phyloP scores from a whole-genome alignment of 2,888 invertebrate species.

The Nesidiocoris tenuis region DNA sequence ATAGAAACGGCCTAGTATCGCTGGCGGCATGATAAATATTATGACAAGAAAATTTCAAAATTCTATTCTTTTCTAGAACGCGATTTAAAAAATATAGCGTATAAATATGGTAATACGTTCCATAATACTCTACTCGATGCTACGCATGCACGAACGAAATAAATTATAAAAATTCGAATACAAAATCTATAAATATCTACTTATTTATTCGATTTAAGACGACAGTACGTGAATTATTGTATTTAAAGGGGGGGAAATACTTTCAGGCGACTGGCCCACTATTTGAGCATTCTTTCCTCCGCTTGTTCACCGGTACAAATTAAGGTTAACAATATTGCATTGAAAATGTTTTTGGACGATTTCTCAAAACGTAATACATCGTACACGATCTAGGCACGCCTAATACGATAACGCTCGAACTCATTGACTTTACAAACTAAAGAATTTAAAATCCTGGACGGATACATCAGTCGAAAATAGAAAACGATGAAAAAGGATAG shows the following conservation, averaged over 20 bases:
- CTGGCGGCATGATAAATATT: too few relatives aligned
- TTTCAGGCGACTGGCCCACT: not conserved
- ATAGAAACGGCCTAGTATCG: too few relatives aligned
- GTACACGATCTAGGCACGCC: too few relatives aligned
- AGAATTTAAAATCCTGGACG: slow-evolving; percentile 34
- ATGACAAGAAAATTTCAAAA: too few relatives aligned
- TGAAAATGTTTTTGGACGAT: too few relatives aligned
- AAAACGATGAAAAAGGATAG: slow-evolving; percentile 18
- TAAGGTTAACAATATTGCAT: too few relatives aligned
- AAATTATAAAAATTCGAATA: not conserved
- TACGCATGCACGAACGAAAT: not conserved
- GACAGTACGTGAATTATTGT: not conserved
- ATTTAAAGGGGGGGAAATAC: not conserved
- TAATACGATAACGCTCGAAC: too few relatives aligned
- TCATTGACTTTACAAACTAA: not conserved
- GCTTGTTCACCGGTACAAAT: not conserved
- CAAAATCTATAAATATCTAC: not conserved
- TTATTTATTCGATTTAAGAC: not conserved
- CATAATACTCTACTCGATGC: not conserved
- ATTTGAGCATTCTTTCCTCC: too few relatives aligned
- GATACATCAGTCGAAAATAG: slow-evolving; percentile 40
- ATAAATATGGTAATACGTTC: not conserved
- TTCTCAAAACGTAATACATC: too few relatives aligned
- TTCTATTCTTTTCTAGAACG: not conserved
- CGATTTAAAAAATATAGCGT: not conserved